phyloP scores from a whole-genome alignment of 2,888 invertebrate species.

The Lithophane socia region DNA sequence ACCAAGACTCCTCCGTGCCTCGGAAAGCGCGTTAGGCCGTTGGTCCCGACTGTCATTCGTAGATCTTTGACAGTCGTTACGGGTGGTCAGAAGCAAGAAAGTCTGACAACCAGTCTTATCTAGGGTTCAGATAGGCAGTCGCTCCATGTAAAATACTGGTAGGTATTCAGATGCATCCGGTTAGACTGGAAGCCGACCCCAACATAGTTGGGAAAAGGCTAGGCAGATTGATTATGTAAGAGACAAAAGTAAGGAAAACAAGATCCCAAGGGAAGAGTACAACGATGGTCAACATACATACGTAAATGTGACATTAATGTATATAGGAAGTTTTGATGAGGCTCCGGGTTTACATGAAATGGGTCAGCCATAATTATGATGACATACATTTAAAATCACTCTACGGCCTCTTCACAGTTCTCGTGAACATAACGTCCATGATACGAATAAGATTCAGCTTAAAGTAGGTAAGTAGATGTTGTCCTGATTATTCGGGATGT shows the following conservation, averaged over 20 bases:
- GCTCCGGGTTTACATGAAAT: constrained; percentile 39
- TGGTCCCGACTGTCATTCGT: too few species aligned
- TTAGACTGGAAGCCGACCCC: too few species aligned
- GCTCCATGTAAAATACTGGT: too few species aligned
- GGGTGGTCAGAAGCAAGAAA: too few species aligned
- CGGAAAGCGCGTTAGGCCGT: too few species aligned
- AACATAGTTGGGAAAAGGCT: too few species aligned
- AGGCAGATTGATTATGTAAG: not conserved
- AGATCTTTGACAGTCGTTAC: too few species aligned
- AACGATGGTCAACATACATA: constrained; percentile 38
- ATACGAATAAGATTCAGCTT: not conserved
- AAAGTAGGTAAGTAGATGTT: not conserved
- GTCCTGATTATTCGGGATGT: not conserved
- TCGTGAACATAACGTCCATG: not conserved
- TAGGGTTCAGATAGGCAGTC: too few species aligned
- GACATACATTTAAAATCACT: constrained; percentile 41
- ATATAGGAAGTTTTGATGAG: constrained; percentile 53
- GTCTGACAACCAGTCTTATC: too few species aligned
- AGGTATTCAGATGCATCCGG: too few species aligned
- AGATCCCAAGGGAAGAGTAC: constrained; percentile 18
- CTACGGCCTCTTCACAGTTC: not conserved
- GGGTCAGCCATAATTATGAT: constrained; percentile 43
- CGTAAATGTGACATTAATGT: constrained; percentile 41
- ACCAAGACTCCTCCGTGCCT: too few species aligned
- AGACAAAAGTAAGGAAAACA: constrained; percentile 2